These are phyloP conservation scores for Tapera naevia DNA, from an alignment of 2,797 vertebrate genomes.

Conservation along the genomic window DNA sequence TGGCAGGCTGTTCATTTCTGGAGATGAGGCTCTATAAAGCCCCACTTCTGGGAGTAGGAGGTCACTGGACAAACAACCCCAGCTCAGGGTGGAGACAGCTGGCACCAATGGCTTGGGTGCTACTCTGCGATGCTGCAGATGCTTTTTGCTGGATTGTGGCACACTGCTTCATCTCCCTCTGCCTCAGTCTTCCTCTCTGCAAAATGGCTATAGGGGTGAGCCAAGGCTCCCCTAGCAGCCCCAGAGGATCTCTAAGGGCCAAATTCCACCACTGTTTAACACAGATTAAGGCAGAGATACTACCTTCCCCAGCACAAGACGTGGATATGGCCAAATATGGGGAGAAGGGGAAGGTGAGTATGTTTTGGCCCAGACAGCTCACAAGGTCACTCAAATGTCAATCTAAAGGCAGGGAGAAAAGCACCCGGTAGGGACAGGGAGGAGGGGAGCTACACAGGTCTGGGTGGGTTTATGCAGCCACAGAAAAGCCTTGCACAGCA, in stretches of 20 bases:
- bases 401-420: neutral
- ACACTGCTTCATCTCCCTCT: neutral
- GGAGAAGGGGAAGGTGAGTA: fast-evolving
- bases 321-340: neutral
- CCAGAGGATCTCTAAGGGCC: neutral
- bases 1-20: neutral
- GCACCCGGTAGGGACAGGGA: neutral
- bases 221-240: neutral
- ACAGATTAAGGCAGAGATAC: neutral
- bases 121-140: neutral
- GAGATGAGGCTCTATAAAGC: neutral
- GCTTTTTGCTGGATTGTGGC: neutral
- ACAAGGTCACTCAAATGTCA: constrained; percentile 31
- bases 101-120: neutral
- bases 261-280: neutral
- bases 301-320: neutral
- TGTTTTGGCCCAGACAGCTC: neutral
- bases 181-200: neutral
- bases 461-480: neutral
- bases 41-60: fast-evolving
- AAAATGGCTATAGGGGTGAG: fast-evolving
- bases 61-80: neutral
- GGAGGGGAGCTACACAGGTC: neutral
- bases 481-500: constrained; percentile 20
- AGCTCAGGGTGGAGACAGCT: neutral